Base-by-base conservation (phyloP, 2,888 invertebrate species). In the Cephus runcator region DNA sequence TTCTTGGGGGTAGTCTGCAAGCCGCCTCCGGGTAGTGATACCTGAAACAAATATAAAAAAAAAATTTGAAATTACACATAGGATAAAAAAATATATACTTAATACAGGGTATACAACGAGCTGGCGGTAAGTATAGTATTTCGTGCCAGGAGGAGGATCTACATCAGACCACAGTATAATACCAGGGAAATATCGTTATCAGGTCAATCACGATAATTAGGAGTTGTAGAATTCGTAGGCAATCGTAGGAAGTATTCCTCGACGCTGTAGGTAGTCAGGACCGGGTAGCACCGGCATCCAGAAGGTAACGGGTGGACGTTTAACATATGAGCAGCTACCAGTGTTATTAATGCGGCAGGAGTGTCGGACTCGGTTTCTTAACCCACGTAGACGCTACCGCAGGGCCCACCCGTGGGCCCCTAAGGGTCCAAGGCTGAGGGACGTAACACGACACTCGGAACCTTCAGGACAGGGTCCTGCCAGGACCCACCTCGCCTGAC, bases 291-390 rank as follows among this genome's bases (percentile, higher is more conserved):
- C 82, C 80, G 77, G 81, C 81, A 81, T 73, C 36, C 73, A 73
- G 78, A 76, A 78, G 82, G 85, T 83, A 86, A 84, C 87, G 90
- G 89, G 89, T 88, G 88, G 91, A 91, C 91, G 89, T 91, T 90
- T 91, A 91, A 91, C 90, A 91, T 91, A 91, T 90, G 90, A 90
- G 87, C 88, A 85, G 91, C 91, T 91, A 91, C 90, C 90, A 90
- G 91, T 90, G 89, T 91, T 91, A 91, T 91, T 91, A 91, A 91
- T 91, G 90, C 90, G 85, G 82, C 83, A 87, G 86, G 85, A 87
- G 87, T 85, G 86, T 88, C 87, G 88, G 89, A 87, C 88, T 87
- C 87, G 86, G 88, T 89, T 88, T 88, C 87, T 86, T 83, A 77
- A 83, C 81, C 83, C 84, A 84, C 84, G 85, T 85, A 85, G 85